phyloP scores from a whole-genome alignment of 2,797 vertebrate species.

The Alauda arvensis region DNA sequence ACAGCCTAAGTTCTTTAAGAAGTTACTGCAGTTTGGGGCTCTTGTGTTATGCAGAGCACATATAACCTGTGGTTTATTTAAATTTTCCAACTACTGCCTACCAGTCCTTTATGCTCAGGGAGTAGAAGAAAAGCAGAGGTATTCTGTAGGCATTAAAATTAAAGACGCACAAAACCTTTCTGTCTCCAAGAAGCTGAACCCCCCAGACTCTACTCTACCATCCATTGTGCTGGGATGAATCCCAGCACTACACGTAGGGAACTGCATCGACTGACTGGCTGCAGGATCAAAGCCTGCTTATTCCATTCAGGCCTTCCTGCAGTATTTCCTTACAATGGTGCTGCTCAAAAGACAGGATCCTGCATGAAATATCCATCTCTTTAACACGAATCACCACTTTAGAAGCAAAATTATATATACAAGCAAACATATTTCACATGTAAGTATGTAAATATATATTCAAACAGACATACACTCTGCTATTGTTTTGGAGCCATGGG shows the following conservation, averaged over 20 bases:
- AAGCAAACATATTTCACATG: slow-evolving; percentile 29
- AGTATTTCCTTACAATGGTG: not conserved
- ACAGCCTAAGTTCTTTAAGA: not conserved
- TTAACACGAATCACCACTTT: not conserved
- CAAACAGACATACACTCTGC: slow-evolving; percentile 8
- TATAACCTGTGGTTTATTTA: not conserved
- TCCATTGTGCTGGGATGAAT: not conserved
- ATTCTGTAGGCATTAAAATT: not conserved
- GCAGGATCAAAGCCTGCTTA: not conserved
- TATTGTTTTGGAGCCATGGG: slow-evolving; percentile 45
- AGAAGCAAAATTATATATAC: slow-evolving; percentile 34
- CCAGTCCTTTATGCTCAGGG: not conserved
- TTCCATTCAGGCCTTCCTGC: not conserved
- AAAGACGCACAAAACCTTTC: not conserved
- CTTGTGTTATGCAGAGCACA: not conserved
- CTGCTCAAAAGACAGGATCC: not conserved
- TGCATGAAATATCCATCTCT: slow-evolving; percentile 17
- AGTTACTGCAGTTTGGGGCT: not conserved
- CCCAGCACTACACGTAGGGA: fast-evolving
- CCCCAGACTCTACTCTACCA: not conserved
- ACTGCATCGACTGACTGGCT: not conserved
- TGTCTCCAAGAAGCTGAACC: not conserved
- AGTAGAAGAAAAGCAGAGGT: not conserved
- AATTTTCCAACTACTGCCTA: not conserved
- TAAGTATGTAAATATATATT: slow-evolving; percentile 42